These are phyloP conservation scores for Dolichoris vasculosae DNA, from an alignment of 1,140 invertebrate species.

Conservation along the genomic window DNA sequence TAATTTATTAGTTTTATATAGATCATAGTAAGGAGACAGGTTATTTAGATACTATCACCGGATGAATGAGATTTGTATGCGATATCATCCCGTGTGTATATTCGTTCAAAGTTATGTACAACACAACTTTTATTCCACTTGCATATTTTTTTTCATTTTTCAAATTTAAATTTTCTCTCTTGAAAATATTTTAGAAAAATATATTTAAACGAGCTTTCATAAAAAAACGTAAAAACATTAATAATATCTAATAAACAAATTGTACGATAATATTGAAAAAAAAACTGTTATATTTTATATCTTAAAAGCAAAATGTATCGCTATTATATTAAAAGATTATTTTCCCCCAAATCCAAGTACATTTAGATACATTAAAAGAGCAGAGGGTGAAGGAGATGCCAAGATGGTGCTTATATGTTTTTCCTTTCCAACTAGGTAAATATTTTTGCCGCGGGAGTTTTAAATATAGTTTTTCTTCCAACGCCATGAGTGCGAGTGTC, in stretches of 20 bases:
- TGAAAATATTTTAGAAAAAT: too few species aligned
- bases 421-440: conserved; percentile 42
- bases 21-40: not conserved
- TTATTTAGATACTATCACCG: not conserved
- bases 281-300: not conserved
- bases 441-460: conserved; percentile 55
- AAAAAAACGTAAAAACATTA: too few species aligned
- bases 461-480: conserved; percentile 62
- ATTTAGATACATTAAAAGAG: not conserved
- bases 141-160: too few species aligned
- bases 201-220: not conserved
- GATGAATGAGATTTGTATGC: not conserved
- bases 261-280: too few species aligned
- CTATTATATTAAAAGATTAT: not conserved
- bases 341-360: not conserved
- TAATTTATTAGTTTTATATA: too few species aligned
- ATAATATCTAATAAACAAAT: too few species aligned
- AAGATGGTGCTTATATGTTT: not conserved
- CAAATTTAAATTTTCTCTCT: too few species aligned
- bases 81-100: not conserved
- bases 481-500: conserved; percentile 55
- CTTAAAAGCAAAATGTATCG: not conserved
- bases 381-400: not conserved
- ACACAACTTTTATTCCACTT: too few species aligned
- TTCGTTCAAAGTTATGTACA: too few species aligned